These are phyloP conservation scores for Coleophora deauratella DNA, from an alignment of 2,888 invertebrate species.

Conservation along the genomic window DNA sequence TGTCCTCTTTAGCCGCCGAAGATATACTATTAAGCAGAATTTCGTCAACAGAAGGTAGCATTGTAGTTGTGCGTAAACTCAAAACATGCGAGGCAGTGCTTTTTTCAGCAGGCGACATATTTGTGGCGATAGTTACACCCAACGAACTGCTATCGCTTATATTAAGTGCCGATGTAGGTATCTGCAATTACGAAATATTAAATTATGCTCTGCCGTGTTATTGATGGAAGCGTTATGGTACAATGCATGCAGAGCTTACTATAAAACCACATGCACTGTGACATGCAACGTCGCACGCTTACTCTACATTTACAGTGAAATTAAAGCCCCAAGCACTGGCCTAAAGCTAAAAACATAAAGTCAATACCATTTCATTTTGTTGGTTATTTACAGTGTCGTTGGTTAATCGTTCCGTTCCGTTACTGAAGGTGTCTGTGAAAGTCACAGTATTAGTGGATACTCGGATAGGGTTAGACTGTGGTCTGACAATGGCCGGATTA, in stretches of 20 bases:
- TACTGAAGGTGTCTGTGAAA: slow-evolving; percentile 71
- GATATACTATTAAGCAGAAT: slow-evolving; percentile 77
- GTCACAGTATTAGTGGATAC: slow-evolving; percentile 80
- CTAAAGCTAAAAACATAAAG: slow-evolving; percentile 68
- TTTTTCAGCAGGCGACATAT: slow-evolving; percentile 61
- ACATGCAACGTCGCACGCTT: slow-evolving; percentile 24
- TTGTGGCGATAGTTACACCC: slow-evolving; percentile 61
- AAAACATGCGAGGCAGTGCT: slow-evolving; percentile 74
- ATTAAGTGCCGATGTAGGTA: slow-evolving; percentile 68
- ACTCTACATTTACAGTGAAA: slow-evolving; percentile 30
- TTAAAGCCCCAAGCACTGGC: slow-evolving; percentile 58
- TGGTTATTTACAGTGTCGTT: slow-evolving; percentile 73
- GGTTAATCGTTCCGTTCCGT: slow-evolving; percentile 70
- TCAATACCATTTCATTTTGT: slow-evolving; percentile 64
- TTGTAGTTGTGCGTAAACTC: slow-evolving; percentile 72
- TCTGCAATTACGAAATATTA: slow-evolving; percentile 70
- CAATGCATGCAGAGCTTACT: slow-evolving; percentile 51
- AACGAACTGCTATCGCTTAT: slow-evolving; percentile 65
- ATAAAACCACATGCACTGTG: slow-evolving; percentile 27
- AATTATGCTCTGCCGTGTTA: slow-evolving; percentile 54
- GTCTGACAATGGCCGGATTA: slow-evolving; percentile 72
- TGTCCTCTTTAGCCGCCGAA: slow-evolving; percentile 75
- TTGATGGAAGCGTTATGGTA: slow-evolving; percentile 40
- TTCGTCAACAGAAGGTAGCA: slow-evolving; percentile 75
- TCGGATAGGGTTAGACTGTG: slow-evolving; percentile 74